Evolutionary conservation across 2,888 invertebrate genomes (phyloP).

Genomic region (Torymus aiolomorphi): DNA sequence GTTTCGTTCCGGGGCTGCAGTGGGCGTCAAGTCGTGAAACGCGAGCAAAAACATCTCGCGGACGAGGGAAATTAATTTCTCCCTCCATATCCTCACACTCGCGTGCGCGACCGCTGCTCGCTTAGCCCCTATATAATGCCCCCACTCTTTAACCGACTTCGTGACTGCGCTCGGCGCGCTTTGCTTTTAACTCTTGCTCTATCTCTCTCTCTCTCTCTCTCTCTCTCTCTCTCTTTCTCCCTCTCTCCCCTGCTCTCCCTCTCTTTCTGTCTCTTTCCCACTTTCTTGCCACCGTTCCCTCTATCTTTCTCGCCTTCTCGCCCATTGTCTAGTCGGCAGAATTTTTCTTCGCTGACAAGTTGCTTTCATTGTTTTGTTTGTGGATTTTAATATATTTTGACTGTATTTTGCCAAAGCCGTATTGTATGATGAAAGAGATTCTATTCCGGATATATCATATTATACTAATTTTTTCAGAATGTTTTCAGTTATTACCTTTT

Average conservation of each 20-base stretch:
- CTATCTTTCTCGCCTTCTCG: neutral
- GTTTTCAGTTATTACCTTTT: too few relatives aligned
- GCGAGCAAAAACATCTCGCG: slow-evolving; percentile 47
- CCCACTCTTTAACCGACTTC: slow-evolving; percentile 39
- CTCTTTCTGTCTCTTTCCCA: neutral
- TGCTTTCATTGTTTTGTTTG: slow-evolving; percentile 24
- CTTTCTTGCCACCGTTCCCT: neutral
- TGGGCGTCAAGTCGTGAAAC: slow-evolving; percentile 48
- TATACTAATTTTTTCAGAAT: too few relatives aligned
- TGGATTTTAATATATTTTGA: slow-evolving; percentile 6
- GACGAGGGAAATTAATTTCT: slow-evolving; percentile 52
- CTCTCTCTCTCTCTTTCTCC: neutral
- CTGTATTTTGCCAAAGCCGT: neutral
- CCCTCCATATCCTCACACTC: slow-evolving; percentile 1
- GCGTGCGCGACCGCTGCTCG: slow-evolving; percentile 4
- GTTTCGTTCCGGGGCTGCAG: slow-evolving; percentile 39
- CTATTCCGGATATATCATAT: too few relatives aligned
- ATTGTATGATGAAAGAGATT: too few relatives aligned
- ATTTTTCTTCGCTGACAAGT: slow-evolving; percentile 18
- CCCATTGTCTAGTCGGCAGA: slow-evolving; percentile 23
- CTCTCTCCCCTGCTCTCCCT: neutral
- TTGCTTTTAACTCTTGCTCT: slow-evolving; percentile 2
- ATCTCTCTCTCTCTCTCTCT: neutral
- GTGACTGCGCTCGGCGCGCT: slow-evolving; percentile 30
- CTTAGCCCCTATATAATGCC: slow-evolving; percentile 35